Evolutionary conservation across 2,113 vertebrate genomes (phyloP).

Genomic region (Corythornis cristatus): DNA sequence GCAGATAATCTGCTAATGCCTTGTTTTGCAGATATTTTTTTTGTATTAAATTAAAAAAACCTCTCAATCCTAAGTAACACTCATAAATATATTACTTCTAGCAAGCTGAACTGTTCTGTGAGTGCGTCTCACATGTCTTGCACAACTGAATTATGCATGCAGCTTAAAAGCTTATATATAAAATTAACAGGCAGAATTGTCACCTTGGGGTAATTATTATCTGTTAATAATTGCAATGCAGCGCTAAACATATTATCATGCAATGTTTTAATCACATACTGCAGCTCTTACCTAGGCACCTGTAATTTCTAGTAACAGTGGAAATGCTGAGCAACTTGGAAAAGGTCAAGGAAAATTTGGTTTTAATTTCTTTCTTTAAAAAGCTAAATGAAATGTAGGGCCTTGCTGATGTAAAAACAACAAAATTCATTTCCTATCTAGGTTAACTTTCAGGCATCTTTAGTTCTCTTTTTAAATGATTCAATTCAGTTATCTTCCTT

Average conservation of each 20-base stretch:
- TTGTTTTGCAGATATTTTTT: not conserved
- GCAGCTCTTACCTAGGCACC: not conserved
- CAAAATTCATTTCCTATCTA: not conserved
- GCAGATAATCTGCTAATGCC: not conserved
- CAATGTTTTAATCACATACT: not conserved
- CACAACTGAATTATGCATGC: not conserved
- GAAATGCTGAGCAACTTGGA: not conserved
- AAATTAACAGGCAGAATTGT: not conserved
- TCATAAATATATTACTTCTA: not conserved
- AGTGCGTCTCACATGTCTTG: not conserved
- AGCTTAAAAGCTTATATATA: not conserved
- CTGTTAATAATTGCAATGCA: not conserved
- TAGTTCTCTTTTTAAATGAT: not conserved
- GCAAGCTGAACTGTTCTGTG: not conserved
- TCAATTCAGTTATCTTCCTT: not conserved
- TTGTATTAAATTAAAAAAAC: not conserved
- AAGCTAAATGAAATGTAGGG: not conserved
- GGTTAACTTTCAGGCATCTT: not conserved
- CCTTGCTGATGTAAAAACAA: not conserved
- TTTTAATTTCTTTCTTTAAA: not conserved
- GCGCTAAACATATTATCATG: not conserved
- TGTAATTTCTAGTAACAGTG: not conserved
- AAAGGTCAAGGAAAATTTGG: not conserved
- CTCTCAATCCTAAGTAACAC: not conserved
- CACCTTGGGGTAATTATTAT: not conserved